Base-by-base conservation (phyloP, 2,113 vertebrate species). In the Corydoras maculifer region DNA sequence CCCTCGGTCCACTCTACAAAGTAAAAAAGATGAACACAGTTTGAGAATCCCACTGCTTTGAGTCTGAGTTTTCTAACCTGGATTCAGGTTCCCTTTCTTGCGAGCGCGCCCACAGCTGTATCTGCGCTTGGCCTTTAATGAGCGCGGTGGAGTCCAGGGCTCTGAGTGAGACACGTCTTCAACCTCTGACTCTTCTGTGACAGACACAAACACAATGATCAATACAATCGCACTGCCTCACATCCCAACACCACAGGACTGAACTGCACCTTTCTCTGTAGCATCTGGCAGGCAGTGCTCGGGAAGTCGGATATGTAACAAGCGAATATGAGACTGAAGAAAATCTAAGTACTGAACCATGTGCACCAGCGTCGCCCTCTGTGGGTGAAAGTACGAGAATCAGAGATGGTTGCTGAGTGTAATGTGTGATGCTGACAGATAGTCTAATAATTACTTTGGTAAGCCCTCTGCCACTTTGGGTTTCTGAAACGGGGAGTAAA, bases 311-410 rank as follows among this genome's bases (percentile, higher is more conserved):
- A 10, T 66, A 48, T 79, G 71, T 51, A 75, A 58, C 51, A 18
- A 75, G 69, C 78, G 65, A 50, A 83, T 79, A 69, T 79, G 73
- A 49, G 51, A 66, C 57, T 78, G 70, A 25, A 80, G 70, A 57
- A 80, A 80, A 48, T 80, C 73, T 69, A 80, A 72, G 64, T 79
- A 82, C 9, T 58, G 69, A 43, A 84, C 54, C 77, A 81, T 77
- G 72, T 80, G 77, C 67, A 77, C 68, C 58, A 82, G 25, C 0
- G 65, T 82, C 55, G 75, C 72, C 54, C 79, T 82, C 78, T 84
- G 75, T 74, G 31, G 7, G 68, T 10, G 66, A 6, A 62, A 51
- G 59, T 4, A 54, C 31, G 61, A 14, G n/a, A 49, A 64, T 58
- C 32, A 35, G 32, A 35, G 32, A 3, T 35, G 3, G 32, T 35